Percentiles rank a stretch among this genome's conserved stretches.
Conservation (phyloP, 1,140 invertebrate genomes). For the Musca vetustissima region DNA sequence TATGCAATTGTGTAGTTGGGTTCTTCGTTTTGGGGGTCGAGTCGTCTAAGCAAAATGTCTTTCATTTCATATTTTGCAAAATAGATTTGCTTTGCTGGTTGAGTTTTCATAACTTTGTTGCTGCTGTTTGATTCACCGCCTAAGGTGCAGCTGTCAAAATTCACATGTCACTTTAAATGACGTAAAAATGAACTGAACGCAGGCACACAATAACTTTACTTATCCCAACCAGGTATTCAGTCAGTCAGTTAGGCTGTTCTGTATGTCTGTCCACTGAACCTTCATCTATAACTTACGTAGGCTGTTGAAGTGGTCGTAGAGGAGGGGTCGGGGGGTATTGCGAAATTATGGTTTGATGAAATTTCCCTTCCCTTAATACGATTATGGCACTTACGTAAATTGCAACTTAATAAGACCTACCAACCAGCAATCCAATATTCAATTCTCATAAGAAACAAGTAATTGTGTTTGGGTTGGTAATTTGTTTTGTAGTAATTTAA, state of each 20-base stretch:
- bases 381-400: slow-evolving; percentile 9
- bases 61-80: background rate
- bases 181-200: slow-evolving; percentile 1
- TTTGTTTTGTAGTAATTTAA: no score
- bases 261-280: background rate
- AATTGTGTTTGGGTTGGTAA: no score
- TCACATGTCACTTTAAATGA: slow-evolving; percentile 26
- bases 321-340: background rate
- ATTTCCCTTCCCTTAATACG: no score
- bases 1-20: no score
- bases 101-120: background rate
- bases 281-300: background rate
- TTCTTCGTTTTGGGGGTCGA: no score
- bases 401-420: background rate
- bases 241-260: background rate
- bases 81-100: background rate
- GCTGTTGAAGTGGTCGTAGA: no score
- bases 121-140: slow-evolving; percentile 4
- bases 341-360: background rate
- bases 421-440: background rate
- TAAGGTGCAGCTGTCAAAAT: slow-evolving; percentile 29
- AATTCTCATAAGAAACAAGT: no score
- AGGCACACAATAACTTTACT: background rate
- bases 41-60: no score
- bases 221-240: no score